These are phyloP conservation scores for Phyllotreta striolata DNA, from an alignment of 2,888 invertebrate genomes.

Conservation along the genomic window DNA sequence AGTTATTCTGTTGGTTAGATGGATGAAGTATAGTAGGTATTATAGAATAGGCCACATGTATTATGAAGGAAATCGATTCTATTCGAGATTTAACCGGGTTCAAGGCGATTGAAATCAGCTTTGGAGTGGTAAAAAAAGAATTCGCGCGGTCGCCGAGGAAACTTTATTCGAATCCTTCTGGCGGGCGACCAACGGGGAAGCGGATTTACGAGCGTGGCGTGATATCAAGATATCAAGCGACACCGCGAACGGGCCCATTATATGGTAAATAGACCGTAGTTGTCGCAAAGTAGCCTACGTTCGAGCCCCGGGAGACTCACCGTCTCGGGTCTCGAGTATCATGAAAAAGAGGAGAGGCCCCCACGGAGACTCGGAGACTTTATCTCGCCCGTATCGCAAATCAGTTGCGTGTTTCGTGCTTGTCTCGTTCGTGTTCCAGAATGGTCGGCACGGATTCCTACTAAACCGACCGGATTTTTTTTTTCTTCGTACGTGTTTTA, in stretches of 20 bases:
- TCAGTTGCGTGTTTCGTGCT: slow-evolving; percentile 50
- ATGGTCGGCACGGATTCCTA: slow-evolving; percentile 14
- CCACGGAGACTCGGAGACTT: slow-evolving; percentile 40
- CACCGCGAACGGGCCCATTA: slow-evolving; percentile 50
- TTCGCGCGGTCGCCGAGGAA: too few species aligned
- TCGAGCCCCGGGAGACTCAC: slow-evolving; percentile 25
- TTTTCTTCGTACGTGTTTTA: slow-evolving; percentile 3
- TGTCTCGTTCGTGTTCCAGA: slow-evolving; percentile 42
- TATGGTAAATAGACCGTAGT: slow-evolving; percentile 50
- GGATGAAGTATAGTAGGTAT: too few species aligned
- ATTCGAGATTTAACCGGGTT: too few species aligned
- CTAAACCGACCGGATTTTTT: slow-evolving; percentile 24
- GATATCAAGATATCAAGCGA: slow-evolving; percentile 53
- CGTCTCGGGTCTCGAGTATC: slow-evolving; percentile 16
- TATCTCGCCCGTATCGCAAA: slow-evolving; percentile 48
- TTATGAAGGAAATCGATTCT: too few species aligned
- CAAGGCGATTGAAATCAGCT: too few species aligned
- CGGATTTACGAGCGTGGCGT: slow-evolving; percentile 51
- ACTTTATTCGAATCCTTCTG: slow-evolving; percentile 65
- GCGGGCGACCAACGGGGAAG: slow-evolving; percentile 76
- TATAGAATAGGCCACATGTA: too few species aligned
- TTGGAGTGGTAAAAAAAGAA: too few species aligned
- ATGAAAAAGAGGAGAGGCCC: slow-evolving; percentile 24
- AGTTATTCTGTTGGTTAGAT: too few species aligned
- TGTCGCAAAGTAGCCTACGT: slow-evolving; percentile 48